Conservation (phyloP, 2,888 invertebrate species). For the Euproctis similis region DNA sequence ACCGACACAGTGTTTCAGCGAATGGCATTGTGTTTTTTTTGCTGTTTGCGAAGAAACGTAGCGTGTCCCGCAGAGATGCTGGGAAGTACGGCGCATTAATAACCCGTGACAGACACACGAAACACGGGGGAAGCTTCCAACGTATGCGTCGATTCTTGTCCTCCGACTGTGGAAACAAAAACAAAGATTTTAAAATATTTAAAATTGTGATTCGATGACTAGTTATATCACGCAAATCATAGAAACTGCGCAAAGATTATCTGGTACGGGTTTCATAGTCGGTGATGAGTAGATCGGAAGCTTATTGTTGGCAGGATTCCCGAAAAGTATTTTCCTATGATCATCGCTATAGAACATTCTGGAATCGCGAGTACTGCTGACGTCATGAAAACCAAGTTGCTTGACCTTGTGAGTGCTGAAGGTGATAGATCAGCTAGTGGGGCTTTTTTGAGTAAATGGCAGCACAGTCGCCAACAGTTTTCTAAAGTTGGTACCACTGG, state of each 20-base stretch:
- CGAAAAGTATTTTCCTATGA: slow-evolving; percentile 1
- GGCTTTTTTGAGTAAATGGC: background rate
- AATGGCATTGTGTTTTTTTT: slow-evolving; percentile 10
- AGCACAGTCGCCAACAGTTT: slow-evolving; percentile 1
- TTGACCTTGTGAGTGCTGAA: background rate
- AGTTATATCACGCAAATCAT: slow-evolving; percentile 1
- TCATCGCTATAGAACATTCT: slow-evolving; percentile 1
- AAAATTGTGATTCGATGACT: slow-evolving; percentile 2
- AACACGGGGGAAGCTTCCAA: slow-evolving; percentile 79
- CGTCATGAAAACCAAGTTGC: background rate
- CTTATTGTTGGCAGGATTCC: slow-evolving; percentile 2
- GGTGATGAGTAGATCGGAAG: slow-evolving; percentile 1
- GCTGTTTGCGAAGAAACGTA: slow-evolving; percentile 27
- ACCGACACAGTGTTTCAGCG: slow-evolving; percentile 12
- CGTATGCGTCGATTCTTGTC: slow-evolving; percentile 78
- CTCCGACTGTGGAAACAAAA: slow-evolving; percentile 74
- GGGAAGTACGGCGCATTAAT: slow-evolving; percentile 44
- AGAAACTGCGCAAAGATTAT: slow-evolving; percentile 1
- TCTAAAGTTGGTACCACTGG: background rate
- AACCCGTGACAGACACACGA: slow-evolving; percentile 58
- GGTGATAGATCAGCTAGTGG: background rate
- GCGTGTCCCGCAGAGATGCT: slow-evolving; percentile 41
- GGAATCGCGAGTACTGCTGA: slow-evolving; percentile 1
- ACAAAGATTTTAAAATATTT: background rate
- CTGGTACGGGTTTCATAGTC: slow-evolving; percentile 3